phyloP scores from a whole-genome alignment of 2,113 vertebrate species.

The Nyctibius bracteatus region DNA sequence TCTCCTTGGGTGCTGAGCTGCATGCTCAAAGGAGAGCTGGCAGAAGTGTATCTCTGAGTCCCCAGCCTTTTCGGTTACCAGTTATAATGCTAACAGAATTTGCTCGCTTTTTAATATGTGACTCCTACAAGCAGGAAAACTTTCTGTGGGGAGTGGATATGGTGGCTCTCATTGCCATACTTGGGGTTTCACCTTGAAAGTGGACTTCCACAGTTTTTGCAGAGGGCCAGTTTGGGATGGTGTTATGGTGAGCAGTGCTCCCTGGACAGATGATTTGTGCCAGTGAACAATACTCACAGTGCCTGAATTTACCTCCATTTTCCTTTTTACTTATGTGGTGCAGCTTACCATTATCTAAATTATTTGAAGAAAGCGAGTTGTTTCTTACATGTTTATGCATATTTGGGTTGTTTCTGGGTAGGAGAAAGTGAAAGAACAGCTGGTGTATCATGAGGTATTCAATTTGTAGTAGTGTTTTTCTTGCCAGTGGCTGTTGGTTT shows the following conservation, averaged over 20 bases:
- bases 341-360: background rate
- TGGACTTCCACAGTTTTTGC: background rate
- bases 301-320: background rate
- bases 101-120: no score
- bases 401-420: background rate
- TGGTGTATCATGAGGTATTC: background rate
- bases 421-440: background rate
- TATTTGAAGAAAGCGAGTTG: background rate
- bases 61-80: background rate
- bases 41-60: background rate
- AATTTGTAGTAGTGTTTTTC: background rate
- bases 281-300: background rate
- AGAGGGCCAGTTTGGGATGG: background rate
- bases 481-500: background rate
- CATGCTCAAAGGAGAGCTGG: background rate
- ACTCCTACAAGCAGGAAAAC: background rate
- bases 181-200: background rate
- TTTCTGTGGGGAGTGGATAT: background rate
- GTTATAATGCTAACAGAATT: background rate
- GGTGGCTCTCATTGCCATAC: accelerated
- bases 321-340: background rate
- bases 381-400: background rate
- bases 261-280: background rate
- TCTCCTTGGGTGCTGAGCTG: background rate
- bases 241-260: background rate